A percentile compares a stretch with the other conserved stretches of the same genome.
These are phyloP conservation scores for Nothocercus julius DNA, from an alignment of 2,113 vertebrate species.

Conservation along the genomic window DNA sequence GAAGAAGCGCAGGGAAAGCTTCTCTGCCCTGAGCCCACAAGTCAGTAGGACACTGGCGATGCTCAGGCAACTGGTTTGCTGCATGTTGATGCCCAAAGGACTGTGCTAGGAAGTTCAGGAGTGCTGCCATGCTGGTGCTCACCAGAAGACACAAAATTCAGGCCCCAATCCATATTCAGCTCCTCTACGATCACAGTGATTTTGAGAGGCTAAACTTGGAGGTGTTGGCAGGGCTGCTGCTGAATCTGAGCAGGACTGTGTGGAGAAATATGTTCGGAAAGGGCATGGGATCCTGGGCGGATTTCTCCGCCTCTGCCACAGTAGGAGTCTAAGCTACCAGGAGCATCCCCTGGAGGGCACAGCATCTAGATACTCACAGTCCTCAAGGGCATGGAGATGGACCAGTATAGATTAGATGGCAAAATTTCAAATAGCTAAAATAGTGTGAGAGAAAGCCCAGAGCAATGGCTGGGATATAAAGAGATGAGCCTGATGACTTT, in stretches of 20 bases:
- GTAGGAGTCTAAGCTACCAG: not conserved
- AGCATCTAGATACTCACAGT: rapidly evolving
- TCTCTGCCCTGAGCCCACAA: not conserved
- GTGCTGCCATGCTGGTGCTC: not conserved
- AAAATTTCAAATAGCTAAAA: not conserved
- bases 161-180: not conserved
- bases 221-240: not conserved
- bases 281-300: too few species aligned
- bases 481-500: not conserved
- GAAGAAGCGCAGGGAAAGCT: not conserved
- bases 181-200: not conserved
- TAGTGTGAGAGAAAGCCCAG: not conserved
- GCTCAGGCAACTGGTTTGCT: not conserved
- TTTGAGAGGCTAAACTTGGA: not conserved
- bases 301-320: not conserved
- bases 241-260: too few species aligned
- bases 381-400: not conserved
- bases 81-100: not conserved
- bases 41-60: not conserved
- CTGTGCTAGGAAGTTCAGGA: not conserved
- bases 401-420: not conserved
- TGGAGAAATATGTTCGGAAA: too few species aligned
- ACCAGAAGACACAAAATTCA: not conserved
- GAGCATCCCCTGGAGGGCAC: not conserved
- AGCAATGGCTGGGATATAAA: not conserved